These are phyloP conservation scores for Arrhopalites spinosus DNA, from an alignment of 2,888 invertebrate species.

Conservation along the genomic window DNA sequence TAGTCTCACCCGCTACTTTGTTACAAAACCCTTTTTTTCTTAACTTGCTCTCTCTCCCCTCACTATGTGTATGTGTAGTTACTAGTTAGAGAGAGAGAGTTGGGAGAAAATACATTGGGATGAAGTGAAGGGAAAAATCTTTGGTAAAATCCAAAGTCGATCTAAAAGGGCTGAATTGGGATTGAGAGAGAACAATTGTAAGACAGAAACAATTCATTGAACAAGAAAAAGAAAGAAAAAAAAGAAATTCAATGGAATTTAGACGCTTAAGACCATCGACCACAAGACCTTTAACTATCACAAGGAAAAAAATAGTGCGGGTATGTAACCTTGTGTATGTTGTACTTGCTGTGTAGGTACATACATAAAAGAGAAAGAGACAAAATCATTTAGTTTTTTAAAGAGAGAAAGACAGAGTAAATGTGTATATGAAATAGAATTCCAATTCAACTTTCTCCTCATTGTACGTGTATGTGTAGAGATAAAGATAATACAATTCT, in stretches of 20 bases:
- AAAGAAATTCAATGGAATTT: constrained; percentile 19
- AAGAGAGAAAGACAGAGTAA: not conserved
- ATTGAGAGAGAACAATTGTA: not conserved
- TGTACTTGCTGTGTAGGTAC: too few relatives aligned
- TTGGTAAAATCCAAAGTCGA: not conserved
- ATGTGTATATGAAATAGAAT: not conserved
- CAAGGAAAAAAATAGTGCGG: not conserved
- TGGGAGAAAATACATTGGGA: constrained; percentile 17
- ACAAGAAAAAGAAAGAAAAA: too few relatives aligned
- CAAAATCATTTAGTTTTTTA: too few relatives aligned
- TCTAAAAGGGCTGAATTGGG: not conserved
- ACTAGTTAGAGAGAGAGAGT: constrained; percentile 9
- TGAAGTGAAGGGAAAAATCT: not conserved
- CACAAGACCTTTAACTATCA: not conserved
- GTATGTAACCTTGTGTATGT: too few relatives aligned
- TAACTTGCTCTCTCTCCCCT: not conserved
- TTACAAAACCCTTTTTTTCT: not conserved
- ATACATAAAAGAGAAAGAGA: too few relatives aligned
- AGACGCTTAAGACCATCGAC: not conserved
- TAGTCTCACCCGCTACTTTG: not conserved
- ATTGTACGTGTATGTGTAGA: not conserved
- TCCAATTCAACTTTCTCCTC: not conserved
- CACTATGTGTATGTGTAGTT: too few relatives aligned
- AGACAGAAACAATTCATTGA: constrained; percentile 29
- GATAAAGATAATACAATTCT: too few relatives aligned